Conservation (phyloP, 2,113 vertebrate genomes). For the Nothocercus julius region DNA sequence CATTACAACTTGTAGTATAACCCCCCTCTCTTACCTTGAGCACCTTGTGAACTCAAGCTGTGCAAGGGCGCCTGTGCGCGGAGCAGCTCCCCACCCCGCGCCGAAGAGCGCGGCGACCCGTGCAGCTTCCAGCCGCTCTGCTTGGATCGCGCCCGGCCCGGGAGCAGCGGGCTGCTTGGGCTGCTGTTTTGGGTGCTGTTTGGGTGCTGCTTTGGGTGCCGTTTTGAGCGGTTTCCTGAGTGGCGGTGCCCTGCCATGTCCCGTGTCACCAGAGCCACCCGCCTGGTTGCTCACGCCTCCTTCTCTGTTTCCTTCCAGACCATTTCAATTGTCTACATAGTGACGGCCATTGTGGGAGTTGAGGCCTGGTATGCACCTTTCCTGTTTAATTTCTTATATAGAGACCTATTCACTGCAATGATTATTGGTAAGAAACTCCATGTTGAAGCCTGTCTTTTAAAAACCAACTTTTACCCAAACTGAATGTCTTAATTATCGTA, state of each 20-base stretch:
- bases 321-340: slow-evolving; percentile 94
- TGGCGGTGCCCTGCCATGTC: neutral
- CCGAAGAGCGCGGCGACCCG: neutral
- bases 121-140: neutral
- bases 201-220: too few relatives aligned
- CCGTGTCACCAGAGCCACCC: neutral
- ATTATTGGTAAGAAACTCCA: slow-evolving; percentile 91
- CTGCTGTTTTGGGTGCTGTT: too few relatives aligned
- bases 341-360: slow-evolving; percentile 94
- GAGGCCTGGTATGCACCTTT: slow-evolving; percentile 95
- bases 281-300: slow-evolving; percentile 7
- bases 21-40: neutral
- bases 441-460: slow-evolving; percentile 76
- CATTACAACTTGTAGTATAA: neutral
- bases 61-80: neutral
- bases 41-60: fast-evolving
- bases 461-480: slow-evolving; percentile 37
- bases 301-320: slow-evolving; percentile 83
- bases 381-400: slow-evolving; percentile 90
- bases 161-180: too few relatives aligned
- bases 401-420: slow-evolving; percentile 96
- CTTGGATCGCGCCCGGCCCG: too few relatives aligned
- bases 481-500: neutral
- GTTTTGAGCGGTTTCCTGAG: too few relatives aligned
- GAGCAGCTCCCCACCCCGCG: neutral